Conservation (phyloP, 2,113 vertebrate genomes). For the Australoheros scitulus region DNA sequence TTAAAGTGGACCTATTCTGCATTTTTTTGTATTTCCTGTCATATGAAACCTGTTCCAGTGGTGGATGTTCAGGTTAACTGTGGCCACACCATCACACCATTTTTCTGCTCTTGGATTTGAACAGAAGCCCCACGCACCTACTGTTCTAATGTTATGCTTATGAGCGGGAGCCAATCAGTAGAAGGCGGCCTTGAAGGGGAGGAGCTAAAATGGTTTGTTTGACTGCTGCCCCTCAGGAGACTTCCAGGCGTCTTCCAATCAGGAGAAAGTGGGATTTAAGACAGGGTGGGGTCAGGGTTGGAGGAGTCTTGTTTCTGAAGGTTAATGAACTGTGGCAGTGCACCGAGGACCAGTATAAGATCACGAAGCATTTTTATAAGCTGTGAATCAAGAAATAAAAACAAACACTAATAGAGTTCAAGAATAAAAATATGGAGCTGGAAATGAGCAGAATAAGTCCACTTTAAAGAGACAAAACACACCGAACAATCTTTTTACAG, state of each 20-base stretch:
- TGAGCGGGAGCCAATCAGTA: too few species aligned
- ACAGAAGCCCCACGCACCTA: too few species aligned
- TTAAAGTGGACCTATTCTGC: neutral
- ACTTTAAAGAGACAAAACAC: neutral
- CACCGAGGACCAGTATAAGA: neutral
- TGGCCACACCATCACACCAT: neutral
- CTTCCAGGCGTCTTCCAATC: neutral
- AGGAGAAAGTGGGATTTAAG: neutral
- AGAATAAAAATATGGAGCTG: neutral
- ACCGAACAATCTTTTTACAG: neutral
- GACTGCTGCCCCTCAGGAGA: neutral
- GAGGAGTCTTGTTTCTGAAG: neutral
- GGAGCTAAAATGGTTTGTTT: too few species aligned
- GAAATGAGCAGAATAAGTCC: neutral
- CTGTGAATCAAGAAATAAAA: neutral
- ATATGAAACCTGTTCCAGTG: neutral
- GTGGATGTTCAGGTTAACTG: neutral
- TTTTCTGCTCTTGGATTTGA: too few species aligned
- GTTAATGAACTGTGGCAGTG: neutral
- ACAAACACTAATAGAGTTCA: neutral
- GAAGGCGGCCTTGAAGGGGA: too few species aligned
- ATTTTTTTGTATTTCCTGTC: too few species aligned
- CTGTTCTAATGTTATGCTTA: too few species aligned
- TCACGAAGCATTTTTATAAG: neutral
- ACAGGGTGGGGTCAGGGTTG: too few species aligned